Evolutionary conservation across 2,113 vertebrate genomes (phyloP).

Genomic region (Lichenostomus cassidix): DNA sequence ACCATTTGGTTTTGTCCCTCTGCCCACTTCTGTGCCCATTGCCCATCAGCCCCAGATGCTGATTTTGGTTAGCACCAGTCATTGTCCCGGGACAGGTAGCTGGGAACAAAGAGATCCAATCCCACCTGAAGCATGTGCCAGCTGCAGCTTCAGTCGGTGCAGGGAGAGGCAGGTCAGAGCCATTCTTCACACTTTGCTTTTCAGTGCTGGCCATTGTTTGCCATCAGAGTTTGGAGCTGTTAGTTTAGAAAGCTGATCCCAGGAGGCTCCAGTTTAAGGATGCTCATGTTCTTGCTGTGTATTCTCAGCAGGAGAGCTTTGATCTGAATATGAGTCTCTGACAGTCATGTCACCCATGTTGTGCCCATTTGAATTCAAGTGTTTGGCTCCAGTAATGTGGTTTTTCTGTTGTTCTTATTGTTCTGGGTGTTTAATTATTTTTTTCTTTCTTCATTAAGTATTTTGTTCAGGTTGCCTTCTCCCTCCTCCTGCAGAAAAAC

Average conservation of each 20-base stretch:
- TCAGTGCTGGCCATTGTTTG: neutral
- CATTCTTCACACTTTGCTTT: neutral
- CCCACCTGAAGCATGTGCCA: neutral
- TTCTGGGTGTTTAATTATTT: slow-evolving; percentile 2
- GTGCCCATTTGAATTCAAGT: slow-evolving; percentile 15
- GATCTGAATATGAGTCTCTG: slow-evolving; percentile 13
- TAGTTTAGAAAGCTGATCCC: slow-evolving; percentile 28
- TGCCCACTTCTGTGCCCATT: neutral
- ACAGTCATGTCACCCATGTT: slow-evolving; percentile 14
- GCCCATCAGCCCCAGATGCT: neutral
- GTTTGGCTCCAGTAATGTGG: slow-evolving; percentile 9
- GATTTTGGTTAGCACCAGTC: neutral
- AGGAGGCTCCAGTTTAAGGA: slow-evolving; percentile 21
- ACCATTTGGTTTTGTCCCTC: rapidly evolving
- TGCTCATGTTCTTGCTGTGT: slow-evolving; percentile 42
- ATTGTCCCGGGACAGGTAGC: neutral
- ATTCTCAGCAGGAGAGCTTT: slow-evolving; percentile 37
- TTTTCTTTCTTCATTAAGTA: slow-evolving; percentile 15
- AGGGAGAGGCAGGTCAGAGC: neutral
- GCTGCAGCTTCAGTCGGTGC: neutral
- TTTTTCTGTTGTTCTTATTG: neutral
- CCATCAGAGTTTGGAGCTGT: neutral
- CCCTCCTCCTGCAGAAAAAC: neutral
- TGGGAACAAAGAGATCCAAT: neutral
- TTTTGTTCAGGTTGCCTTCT: slow-evolving; percentile 33